Evolutionary conservation across 2,888 invertebrate species (phyloP), one percentile per base, ranked within the genome.

Genomic region (Argyresthia albistria): DNA sequence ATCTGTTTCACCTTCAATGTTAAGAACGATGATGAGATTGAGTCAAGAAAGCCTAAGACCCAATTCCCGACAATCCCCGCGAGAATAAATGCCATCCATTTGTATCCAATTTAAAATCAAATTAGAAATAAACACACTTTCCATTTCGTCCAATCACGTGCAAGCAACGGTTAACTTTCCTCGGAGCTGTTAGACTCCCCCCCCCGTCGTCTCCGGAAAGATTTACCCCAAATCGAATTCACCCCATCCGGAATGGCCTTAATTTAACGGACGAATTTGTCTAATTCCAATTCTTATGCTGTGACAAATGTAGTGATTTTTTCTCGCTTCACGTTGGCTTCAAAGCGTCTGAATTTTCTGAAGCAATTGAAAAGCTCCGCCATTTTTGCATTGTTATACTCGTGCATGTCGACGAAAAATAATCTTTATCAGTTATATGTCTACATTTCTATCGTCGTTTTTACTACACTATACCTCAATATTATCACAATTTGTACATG

Each of bases 211-310:
- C 25, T 25, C 25, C 43, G 62, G 65, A 70, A 71, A 80, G 80
- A 81, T 83, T 82, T 81, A 72, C 74, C 79, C 78, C 69, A 80
- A 84, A 82, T 84, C 84, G 81, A 84, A 84, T 82, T 75, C 74
- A 72, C 71, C 66, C 66, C 62, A 69, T 72, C 73, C 71, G 70
- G 68, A 80, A 80, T 76, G 70, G 76, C 78, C 77, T 80, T 84
- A 86, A 86, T 86, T 86, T 84, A 83, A 86, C 82, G 80, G 79
- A 75, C 80, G 82, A 84, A 84, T 84, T 84, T 83, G 82, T 84
- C 78, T 83, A 83, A 86, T 86, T 84, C 83, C 80, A 76, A 84
- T 84, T 83, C 81, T 80, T 79, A 76, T 77, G 73, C 83, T 74
- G 80, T 82, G 83, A 83, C 80, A 79, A 83, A 86, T 81, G 80